Evolutionary conservation across 2,113 vertebrate genomes (phyloP), one percentile per base, ranked within the genome.

Genomic region (Cervus canadensis): DNA sequence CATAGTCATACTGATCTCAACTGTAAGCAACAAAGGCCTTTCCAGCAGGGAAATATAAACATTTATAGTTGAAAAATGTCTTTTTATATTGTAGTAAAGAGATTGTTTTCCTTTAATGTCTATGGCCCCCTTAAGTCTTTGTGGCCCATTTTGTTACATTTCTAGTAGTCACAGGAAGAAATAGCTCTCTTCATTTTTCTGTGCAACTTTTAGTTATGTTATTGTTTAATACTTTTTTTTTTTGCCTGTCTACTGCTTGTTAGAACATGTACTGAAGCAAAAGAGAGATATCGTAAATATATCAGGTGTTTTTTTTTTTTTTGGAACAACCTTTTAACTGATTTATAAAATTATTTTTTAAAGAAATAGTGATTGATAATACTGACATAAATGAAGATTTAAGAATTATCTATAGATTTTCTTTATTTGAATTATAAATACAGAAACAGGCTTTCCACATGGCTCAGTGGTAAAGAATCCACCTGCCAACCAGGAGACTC

Each of bases 1-100:
- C 93, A 87, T 28, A 95, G 95, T 95, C 97, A 97, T 88, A 79
- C 62, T 96, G 87, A 52, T 76, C 59, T 97, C 95, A 91, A 57
- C 57, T 95, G 52, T 81, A 89, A 97, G 87, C 33, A 59, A 40
- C 6, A 9, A 12, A 19, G 90, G 33, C 4, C 43, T 78, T 95
- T 95, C 76, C 78, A 84, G 45, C 8, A 60, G 89, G 91, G 71
- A 97, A 7, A 91, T 28, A 84, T n/a, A 79, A 67, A 95, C 30
- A n/a, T 85, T 89, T 81, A 33, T 36, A 79, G 23, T 23, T 87
- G 92, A 96, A 94, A 78, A 94, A 89, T 78, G 33, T 64, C 64
- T 96, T 95, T 87, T 83, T 30, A n/a, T 23, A 17, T 54, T 91
- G 45, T 87, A 59, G 45, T 89, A 59, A 67, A 91, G 64, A 78